A percentile compares a stretch with the other conserved stretches of the same genome.
Evolutionary conservation across 2,797 vertebrate genomes (phyloP).

Genomic region (Sebastes oblongus): DNA sequence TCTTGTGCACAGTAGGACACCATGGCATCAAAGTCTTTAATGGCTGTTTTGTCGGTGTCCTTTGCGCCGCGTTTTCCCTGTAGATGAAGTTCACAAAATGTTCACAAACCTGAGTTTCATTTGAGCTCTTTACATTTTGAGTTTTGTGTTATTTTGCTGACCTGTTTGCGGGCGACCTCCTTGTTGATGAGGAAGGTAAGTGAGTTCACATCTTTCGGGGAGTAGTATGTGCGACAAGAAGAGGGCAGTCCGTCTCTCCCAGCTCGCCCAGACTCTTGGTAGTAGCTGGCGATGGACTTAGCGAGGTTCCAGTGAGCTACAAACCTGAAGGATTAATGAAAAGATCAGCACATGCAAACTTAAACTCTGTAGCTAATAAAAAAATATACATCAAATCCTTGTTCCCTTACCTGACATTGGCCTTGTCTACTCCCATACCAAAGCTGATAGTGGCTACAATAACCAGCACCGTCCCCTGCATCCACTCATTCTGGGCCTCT

Average conservation of each 20-base stretch:
- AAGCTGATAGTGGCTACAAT: constrained; percentile 99
- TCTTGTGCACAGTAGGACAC: constrained; percentile 90
- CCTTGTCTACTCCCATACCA: constrained; percentile 98
- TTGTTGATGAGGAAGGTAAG: constrained; percentile 92
- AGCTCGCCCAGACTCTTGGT: constrained; percentile 97
- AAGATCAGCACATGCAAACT: not conserved
- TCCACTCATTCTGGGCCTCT: constrained; percentile 92
- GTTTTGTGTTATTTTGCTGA: constrained; percentile 43
- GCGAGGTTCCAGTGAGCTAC: constrained; percentile 99
- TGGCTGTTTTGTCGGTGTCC: constrained; percentile 86
- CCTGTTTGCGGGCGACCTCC: constrained; percentile 88
- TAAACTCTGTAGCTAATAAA: not conserved
- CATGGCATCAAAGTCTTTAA: constrained; percentile 91
- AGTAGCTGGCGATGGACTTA: constrained; percentile 96
- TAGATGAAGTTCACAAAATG: constrained; percentile 8
- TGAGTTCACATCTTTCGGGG: constrained; percentile 88
- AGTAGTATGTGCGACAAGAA: constrained; percentile 93
- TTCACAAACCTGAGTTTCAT: not conserved
- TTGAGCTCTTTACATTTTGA: not conserved
- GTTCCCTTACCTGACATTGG: constrained; percentile 88
- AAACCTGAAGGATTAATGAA: constrained; percentile 81
- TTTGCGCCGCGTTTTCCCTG: constrained; percentile 91
- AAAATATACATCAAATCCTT: not conserved
- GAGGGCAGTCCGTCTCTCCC: constrained; percentile 93
- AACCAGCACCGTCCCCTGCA: constrained; percentile 91